Evolutionary conservation across 2,113 vertebrate species (phyloP), one percentile per base, ranked within the genome.

Genomic region (Nibea coibor): DNA sequence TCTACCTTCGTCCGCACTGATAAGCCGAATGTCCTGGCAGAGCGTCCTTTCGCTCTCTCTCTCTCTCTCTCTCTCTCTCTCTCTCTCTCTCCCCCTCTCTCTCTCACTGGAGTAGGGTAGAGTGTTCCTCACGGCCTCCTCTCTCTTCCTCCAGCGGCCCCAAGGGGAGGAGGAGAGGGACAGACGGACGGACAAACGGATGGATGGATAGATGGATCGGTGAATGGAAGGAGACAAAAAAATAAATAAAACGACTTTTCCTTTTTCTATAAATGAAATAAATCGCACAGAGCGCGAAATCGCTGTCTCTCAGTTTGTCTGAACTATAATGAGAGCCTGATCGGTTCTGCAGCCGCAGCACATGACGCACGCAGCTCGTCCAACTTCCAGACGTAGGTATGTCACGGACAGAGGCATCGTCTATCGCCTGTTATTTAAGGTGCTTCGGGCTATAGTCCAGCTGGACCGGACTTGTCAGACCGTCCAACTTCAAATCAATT

Each of bases 311-410:
- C 86, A 88, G 90, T 90, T 66, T 87, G 80, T 87, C 88, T 79
- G 80, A 88, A 91, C 89, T 92, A 80, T 86, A 91, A 92, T 84
- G 81, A 28, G 90, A 90, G 84, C 67, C 68, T 35, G 91, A 86
- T 91, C 59, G 88, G 90, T 89, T 94, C 92, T 84, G 80, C 85
- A 82, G 91, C 92, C 80, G 92, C 90, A 90, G 92, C 92, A 80
- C 92, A 89, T 94, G 93, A 95, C 93, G 94, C 93, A 93, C 93
- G 76, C 80, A 71, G 76, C 84, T 74, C 68, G 24, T 85, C 87
- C 84, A 91, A 83, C 91, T 93, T 93, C 80, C 73, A 87, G 81
- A 84, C 86, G 81, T 57, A 39, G 17, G 19, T 45, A 76, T 80
- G 83, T 62, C 82, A 83, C 68, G 67, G 79, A 73, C 31, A 10